Evolutionary conservation across 2,113 vertebrate genomes (phyloP).

Genomic region (Pycnonotus jocosus): DNA sequence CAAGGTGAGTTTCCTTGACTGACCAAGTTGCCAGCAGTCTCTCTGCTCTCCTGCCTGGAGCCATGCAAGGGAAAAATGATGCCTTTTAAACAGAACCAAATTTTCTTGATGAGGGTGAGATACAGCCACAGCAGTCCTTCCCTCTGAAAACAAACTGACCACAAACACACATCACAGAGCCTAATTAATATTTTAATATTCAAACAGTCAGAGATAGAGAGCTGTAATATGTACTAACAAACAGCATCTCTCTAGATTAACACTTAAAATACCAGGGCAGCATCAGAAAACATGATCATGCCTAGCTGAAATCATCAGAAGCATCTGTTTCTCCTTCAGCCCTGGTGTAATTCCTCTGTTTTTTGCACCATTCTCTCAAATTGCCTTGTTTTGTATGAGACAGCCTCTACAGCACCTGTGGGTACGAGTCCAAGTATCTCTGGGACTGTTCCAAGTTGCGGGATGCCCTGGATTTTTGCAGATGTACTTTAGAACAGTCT

Average conservation of each 20-base stretch:
- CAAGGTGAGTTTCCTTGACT: background rate
- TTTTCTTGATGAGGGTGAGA: background rate
- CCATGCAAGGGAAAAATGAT: background rate
- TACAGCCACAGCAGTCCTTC: background rate
- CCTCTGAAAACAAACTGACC: background rate
- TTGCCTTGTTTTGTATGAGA: background rate
- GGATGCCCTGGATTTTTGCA: background rate
- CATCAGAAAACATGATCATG: background rate
- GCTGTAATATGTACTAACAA: background rate
- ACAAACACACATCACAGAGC: background rate
- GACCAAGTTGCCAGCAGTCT: background rate
- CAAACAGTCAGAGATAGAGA: background rate
- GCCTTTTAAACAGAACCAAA: background rate
- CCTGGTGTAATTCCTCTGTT: background rate
- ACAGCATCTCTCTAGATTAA: background rate
- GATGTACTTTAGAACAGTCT: background rate
- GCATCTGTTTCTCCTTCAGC: background rate
- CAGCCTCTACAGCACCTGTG: background rate
- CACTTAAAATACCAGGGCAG: background rate
- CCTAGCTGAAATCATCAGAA: background rate
- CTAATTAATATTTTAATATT: background rate
- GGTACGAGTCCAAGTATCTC: background rate
- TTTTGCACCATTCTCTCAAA: background rate
- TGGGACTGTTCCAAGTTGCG: background rate
- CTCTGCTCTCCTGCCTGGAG: background rate